These are phyloP conservation scores for Phrynocephalus guinanensis DNA, from an alignment of 2,797 vertebrate genomes.

Conservation along the genomic window DNA sequence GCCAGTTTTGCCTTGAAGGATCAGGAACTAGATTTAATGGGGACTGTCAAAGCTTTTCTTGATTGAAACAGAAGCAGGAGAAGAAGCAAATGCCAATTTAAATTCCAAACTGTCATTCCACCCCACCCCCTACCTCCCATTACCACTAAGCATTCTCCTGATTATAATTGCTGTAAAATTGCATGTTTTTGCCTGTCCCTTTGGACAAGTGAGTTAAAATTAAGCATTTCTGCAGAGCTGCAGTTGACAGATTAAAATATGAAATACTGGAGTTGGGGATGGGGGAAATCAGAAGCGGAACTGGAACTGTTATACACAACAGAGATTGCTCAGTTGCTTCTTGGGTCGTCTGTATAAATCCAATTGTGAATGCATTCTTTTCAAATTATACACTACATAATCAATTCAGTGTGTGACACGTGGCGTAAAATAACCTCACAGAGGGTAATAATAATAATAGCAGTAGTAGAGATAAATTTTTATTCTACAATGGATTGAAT, in stretches of 20 bases:
- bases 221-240: conserved; percentile 60
- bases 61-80: conserved; percentile 25
- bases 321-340: conserved; percentile 71
- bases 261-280: conserved; percentile 32
- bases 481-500: conserved; percentile 42
- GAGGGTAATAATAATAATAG: conserved; percentile 38
- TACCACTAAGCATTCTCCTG: conserved; percentile 61
- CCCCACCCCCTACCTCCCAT: conserved; percentile 55
- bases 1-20: conserved; percentile 22
- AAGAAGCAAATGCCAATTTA: conserved; percentile 29
- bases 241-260: conserved; percentile 72
- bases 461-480: conserved; percentile 27
- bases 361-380: conserved; percentile 68
- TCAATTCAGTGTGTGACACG: conserved; percentile 70
- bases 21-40: conserved; percentile 44
- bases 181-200: conserved; percentile 69
- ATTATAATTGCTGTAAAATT: conserved; percentile 71
- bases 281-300: conserved; percentile 24
- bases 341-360: conserved; percentile 66
- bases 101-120: conserved; percentile 39
- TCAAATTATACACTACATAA: conserved; percentile 70
- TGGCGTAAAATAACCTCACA: conserved; percentile 64
- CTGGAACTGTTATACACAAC: conserved; percentile 68
- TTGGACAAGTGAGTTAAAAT: conserved; percentile 72
- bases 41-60: conserved; percentile 48